Percentiles rank a stretch among this genome's conserved stretches.
Evolutionary conservation across 2,888 invertebrate species (phyloP).

Genomic region (Protophormia terraenovae): DNA sequence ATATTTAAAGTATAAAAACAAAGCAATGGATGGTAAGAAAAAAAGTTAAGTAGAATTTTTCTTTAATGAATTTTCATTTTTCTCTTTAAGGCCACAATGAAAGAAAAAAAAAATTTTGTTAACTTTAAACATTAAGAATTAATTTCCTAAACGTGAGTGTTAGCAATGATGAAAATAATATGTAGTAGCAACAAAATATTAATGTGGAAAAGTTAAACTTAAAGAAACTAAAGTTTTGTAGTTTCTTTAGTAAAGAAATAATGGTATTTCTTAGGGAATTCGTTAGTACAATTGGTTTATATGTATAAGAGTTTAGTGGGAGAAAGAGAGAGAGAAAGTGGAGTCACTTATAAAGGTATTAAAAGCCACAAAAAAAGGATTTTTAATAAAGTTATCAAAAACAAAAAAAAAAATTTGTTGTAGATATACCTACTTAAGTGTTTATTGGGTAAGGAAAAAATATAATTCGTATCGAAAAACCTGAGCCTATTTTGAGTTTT

Average conservation of each 20-base stretch:
- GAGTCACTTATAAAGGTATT: not conserved
- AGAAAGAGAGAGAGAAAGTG: not conserved
- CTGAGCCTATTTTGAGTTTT: too few relatives aligned
- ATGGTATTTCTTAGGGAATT: not conserved
- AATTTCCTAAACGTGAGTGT: conserved; percentile 55
- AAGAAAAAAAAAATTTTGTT: not conserved
- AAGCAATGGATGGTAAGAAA: not conserved
- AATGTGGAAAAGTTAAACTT: conserved; percentile 27
- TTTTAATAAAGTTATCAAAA: conserved; percentile 24
- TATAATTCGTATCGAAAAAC: not conserved
- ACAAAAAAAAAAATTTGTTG: not conserved
- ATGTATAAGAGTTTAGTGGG: not conserved
- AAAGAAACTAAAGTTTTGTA: conserved; percentile 22
- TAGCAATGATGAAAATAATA: not conserved
- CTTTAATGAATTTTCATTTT: conserved; percentile 24
- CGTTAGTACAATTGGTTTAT: not conserved
- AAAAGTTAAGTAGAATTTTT: not conserved
- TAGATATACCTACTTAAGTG: not conserved
- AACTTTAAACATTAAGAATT: conserved; percentile 61
- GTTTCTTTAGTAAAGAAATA: not conserved
- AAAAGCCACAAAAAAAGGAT: not conserved
- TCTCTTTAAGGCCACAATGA: not conserved
- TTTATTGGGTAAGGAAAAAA: conserved; percentile 7
- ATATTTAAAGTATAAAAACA: not conserved
- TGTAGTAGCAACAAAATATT: too few relatives aligned